Evolutionary conservation across 1,140 invertebrate species (phyloP), one percentile per base, ranked within the genome.

Genomic region (Danaus plexippus): DNA sequence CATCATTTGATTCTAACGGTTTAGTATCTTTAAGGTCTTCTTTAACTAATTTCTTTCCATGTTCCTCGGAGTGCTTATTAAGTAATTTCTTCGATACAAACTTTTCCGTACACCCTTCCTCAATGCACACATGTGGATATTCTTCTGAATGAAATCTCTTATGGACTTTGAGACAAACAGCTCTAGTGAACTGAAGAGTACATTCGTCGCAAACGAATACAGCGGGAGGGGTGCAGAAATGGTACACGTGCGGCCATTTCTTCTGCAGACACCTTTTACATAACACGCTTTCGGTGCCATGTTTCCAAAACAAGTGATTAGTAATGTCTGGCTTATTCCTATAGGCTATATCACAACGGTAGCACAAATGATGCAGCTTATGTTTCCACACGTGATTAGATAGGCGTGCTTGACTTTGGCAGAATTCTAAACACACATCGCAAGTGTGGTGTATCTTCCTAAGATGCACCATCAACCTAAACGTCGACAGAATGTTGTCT

Each of bases 321-420:
- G 92, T 94, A 50, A 96, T 95, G 69, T 95, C 94, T 43, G 92
- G 92, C 77, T 95, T 95, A 77, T 95, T 95, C 52, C 93, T 89
- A 77, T 96, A 96, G 5, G 94, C 91, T 62, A 96, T 94, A 18
- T 92, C 92, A 81, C 94, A 96, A 43, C 93, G 90, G 78, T 95
- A 95, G 75, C 95, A 96, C 12, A 95, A 79, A 82, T 96, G 94
- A 80, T 94, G 90, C 32, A 96, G 78, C 79, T 95, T 96, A 75
- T 96, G 95, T 76, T 96, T 96, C 93, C 93, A 95, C 42, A 96
- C 93, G 74, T 96, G 95, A 61, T 93, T 93, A 8, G 94, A 95
- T 1, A 96, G 81, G 66, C 92, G 89, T 57, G 91, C 91, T 71
- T 95, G 94, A 78, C 91, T 93, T 50, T 91, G 90, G 57, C 93